Conservation (phyloP, 2,113 vertebrate species). For the Microtus ochrogaster region DNA sequence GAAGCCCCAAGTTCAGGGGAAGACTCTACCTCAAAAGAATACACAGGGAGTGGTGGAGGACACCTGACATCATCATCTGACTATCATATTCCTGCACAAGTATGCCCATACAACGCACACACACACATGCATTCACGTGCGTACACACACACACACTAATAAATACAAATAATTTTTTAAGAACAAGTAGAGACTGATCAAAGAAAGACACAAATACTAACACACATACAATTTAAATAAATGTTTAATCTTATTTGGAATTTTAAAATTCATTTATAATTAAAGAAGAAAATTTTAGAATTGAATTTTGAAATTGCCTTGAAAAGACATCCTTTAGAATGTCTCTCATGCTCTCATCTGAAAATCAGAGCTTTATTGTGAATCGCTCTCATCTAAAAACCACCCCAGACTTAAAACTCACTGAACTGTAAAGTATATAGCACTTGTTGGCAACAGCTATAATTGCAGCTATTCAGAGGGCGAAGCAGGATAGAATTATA, state of each 20-base stretch:
- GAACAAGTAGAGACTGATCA: not conserved
- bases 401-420: slow-evolving; percentile 2
- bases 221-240: not conserved
- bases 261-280: slow-evolving; percentile 42
- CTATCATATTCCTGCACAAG: not conserved
- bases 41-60: not conserved
- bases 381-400: slow-evolving; percentile 40
- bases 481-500: not conserved
- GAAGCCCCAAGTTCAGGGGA: not conserved
- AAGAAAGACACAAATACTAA: not conserved
- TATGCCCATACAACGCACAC: not conserved
- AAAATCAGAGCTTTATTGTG: slow-evolving; percentile 49
- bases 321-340: not conserved
- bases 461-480: not conserved
- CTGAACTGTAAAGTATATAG: not conserved
- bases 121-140: not conserved
- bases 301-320: not conserved
- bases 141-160: not conserved
- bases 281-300: slow-evolving; percentile 59
- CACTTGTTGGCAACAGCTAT: not conserved
- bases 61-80: not conserved
- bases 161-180: not conserved
- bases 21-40: not conserved
- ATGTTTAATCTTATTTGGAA: slow-evolving; percentile 34
- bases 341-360: not conserved